phyloP scores from a whole-genome alignment of 2,797 vertebrate species.

The Adrianichthys oophorus region DNA sequence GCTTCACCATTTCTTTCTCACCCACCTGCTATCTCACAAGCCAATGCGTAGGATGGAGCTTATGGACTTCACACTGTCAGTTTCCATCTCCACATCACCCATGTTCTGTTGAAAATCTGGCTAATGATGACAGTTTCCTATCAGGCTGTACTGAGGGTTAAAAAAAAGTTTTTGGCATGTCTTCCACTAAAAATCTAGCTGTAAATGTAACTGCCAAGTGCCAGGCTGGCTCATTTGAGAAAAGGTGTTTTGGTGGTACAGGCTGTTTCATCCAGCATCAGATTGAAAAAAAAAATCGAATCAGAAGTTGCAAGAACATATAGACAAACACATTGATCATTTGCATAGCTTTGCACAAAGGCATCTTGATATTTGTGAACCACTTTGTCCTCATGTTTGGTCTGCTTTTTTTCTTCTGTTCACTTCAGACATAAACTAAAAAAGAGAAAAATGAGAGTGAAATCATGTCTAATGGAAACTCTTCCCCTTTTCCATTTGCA shows the following conservation, averaged over 20 bases:
- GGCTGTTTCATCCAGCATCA: not conserved
- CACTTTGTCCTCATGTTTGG: too few species aligned
- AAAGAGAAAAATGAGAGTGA: too few species aligned
- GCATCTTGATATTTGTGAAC: too few species aligned
- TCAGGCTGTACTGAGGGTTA: not conserved
- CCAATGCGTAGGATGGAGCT: slow-evolving; percentile 5
- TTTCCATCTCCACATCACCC: slow-evolving; percentile 10
- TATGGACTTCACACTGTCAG: slow-evolving; percentile 16
- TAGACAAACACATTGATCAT: too few species aligned
- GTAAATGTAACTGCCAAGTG: not conserved
- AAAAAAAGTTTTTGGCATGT: not conserved
- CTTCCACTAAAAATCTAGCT: slow-evolving; percentile 1
- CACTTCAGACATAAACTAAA: too few species aligned
- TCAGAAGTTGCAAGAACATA: too few species aligned
- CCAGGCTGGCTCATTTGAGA: not conserved
- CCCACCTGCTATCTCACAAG: slow-evolving; percentile 2
- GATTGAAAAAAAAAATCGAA: not conserved
- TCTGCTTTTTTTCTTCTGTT: too few species aligned
- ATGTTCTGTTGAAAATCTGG: slow-evolving; percentile 23
- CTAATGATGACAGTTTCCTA: slow-evolving; percentile 22
- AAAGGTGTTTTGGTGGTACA: not conserved
- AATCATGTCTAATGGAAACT: too few species aligned
- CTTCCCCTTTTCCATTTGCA: too few species aligned
- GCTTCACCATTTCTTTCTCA: not conserved
- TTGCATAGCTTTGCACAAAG: too few species aligned